Base-by-base conservation (phyloP, 2,888 invertebrate genomes). In the Spatulosminthurus flaviceps region DNA sequence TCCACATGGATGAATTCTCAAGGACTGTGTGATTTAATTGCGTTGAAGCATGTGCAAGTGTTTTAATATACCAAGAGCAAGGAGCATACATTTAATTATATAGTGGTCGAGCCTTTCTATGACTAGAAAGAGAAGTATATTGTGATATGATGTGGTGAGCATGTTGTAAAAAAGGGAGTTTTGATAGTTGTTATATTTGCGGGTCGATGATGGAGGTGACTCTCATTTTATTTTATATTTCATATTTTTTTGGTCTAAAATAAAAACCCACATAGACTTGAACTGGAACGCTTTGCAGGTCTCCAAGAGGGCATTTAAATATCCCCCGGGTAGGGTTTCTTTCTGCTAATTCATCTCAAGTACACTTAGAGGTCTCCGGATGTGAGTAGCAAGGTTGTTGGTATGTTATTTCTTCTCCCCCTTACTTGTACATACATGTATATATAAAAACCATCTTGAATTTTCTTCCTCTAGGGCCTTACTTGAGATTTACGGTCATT, bases 281-380 rank as follows among this genome's bases (percentile, higher is more conserved):
- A 64, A 64, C 24, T 64, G 64, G 16, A 64, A 64, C 11, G 64
- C 64, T 64, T 64, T 64, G 64, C 70, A 34, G n/a, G 61, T 61
- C 29, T 61, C 34, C n/a, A 69, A 70, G 77, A 70, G 77, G 77
- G 69, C 77, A 77, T 77, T 77, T 77, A 77, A 75, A 70, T 77
- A 26, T 77, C 69, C 77, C 77, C 60, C 34, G 60, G 60, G 69
- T n/a, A 26, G 69, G 34, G 26, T 70, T 70, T 77, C 29, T 60
- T 28, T 60, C 69, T 67, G 70, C 69, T 77, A 77, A 77, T 77
- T 77, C 70, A 77, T 69, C 41, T 69, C 77, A 70, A 77, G 69
- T 77, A 70, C 77, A 76, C 34, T 74, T 74, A 61, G 29, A 60
- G 61, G 61, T 74, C 61, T 74, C 61, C 61, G 29, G 61, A 60